These are phyloP conservation scores for Agrenia bidenticulata DNA, from an alignment of 2,888 invertebrate species.

Conservation along the genomic window DNA sequence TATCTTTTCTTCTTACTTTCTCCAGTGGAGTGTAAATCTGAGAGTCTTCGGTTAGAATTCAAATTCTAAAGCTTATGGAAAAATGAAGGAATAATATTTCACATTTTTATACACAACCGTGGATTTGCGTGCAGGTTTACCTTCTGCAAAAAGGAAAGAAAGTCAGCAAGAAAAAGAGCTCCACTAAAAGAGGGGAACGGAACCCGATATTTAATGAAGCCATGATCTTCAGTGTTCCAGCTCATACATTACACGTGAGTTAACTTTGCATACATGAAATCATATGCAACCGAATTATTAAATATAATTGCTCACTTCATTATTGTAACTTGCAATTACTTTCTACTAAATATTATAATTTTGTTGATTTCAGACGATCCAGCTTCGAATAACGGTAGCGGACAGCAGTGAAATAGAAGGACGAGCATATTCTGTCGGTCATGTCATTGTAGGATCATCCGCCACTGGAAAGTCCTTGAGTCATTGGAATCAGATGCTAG, in stretches of 20 bases:
- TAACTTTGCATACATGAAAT: no score
- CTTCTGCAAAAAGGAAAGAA: conserved; percentile 77
- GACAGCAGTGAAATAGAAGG: conserved; percentile 58
- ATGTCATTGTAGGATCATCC: conserved; percentile 74
- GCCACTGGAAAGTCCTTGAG: conserved; percentile 71
- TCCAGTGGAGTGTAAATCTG: background rate
- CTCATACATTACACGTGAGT: conserved; percentile 67
- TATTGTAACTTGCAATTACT: no score
- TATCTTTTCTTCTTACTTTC: background rate
- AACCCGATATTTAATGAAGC: conserved; percentile 81
- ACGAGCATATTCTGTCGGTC: conserved; percentile 70
- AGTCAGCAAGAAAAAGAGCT: conserved; percentile 77
- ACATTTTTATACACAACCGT: no score
- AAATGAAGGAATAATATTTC: background rate
- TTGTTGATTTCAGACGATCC: conserved; percentile 64
- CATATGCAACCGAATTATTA: background rate
- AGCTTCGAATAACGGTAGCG: conserved; percentile 66
- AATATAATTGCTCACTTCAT: no score
- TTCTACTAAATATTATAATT: no score
- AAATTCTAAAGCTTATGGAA: background rate
- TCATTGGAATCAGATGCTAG: conserved; percentile 83
- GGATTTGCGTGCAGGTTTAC: conserved; percentile 65
- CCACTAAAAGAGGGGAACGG: conserved; percentile 70
- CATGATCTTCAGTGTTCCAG: conserved; percentile 79
- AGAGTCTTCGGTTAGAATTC: no score